These are phyloP conservation scores for Helicoverpa assulta DNA, from an alignment of 2,888 invertebrate species.

Conservation along the genomic window DNA sequence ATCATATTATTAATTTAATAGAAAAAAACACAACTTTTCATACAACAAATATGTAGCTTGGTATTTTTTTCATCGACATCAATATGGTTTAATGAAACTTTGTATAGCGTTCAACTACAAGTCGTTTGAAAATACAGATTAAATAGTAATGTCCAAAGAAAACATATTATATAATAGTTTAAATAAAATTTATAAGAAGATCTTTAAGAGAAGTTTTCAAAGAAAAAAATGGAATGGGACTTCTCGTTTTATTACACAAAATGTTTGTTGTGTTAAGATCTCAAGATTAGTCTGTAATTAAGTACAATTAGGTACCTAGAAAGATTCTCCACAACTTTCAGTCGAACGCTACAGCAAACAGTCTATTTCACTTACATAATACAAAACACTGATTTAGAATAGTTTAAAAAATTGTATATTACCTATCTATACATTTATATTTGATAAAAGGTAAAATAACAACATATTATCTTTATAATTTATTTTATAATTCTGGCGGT, in stretches of 20 bases:
- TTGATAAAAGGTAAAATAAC: conserved; percentile 38
- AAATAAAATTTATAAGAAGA: too few relatives aligned
- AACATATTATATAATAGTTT: too few relatives aligned
- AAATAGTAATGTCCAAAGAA: too few relatives aligned
- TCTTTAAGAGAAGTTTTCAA: too few relatives aligned
- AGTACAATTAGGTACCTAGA: too few relatives aligned
- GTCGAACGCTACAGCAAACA: conserved; percentile 28
- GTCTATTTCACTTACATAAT: conserved; percentile 33
- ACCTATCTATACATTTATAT: conserved; percentile 57
- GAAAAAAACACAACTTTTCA: conserved; percentile 65
- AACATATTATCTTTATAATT: conserved; percentile 34
- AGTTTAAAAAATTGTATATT: conserved; percentile 44
- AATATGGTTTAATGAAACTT: conserved; percentile 57
- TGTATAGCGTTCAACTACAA: conserved; percentile 31
- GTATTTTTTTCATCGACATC: conserved; percentile 61
- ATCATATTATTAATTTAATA: conserved; percentile 62
- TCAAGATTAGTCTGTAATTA: too few relatives aligned
- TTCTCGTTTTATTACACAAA: too few relatives aligned
- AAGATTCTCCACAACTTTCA: too few relatives aligned
- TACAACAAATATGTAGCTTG: conserved; percentile 62
- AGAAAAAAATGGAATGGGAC: too few relatives aligned
- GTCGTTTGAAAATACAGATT: neutral
- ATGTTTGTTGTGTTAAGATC: too few relatives aligned
- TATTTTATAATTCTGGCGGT: conserved; percentile 38
- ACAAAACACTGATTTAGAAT: conserved; percentile 52